These are phyloP conservation scores for Rhabdomys pumilio DNA, from an alignment of 2,797 vertebrate species.

Conservation along the genomic window DNA sequence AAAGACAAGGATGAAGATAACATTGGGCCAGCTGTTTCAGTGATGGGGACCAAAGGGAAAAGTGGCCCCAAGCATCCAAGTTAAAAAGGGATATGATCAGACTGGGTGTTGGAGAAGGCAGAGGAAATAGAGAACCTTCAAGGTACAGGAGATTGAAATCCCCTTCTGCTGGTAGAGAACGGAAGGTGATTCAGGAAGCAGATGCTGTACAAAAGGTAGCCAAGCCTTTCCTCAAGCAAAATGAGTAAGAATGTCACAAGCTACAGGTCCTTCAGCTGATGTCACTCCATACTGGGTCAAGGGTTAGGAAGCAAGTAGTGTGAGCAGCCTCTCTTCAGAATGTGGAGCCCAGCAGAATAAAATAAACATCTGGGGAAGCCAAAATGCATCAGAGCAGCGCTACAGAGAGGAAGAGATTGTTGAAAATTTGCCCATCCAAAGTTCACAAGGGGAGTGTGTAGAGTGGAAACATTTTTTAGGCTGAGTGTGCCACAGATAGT, in stretches of 20 bases:
- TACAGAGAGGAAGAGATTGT: not conserved
- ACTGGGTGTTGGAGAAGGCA: not conserved
- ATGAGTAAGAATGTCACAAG: not conserved
- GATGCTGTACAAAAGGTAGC: not conserved
- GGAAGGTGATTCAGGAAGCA: not conserved
- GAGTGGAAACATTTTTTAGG: not conserved
- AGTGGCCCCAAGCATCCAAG: not conserved
- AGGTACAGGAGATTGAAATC: not conserved
- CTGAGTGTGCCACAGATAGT: not conserved
- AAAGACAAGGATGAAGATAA: not conserved
- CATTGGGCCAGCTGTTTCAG: not conserved
- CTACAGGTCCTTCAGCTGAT: no score
- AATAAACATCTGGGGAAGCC: not conserved
- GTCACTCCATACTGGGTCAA: not conserved
- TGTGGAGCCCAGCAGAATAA: not conserved
- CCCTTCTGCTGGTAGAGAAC: not conserved
- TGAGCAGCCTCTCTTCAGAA: not conserved
- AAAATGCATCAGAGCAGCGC: not conserved
- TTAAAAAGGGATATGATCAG: not conserved
- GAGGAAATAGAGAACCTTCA: not conserved
- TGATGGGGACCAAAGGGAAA: not conserved
- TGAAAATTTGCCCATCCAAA: not conserved
- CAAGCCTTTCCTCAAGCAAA: not conserved
- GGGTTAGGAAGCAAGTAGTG: not conserved
- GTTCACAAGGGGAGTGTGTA: not conserved